These are phyloP conservation scores for Crotalus helleri DNA, from an alignment of 2,113 vertebrate genomes.

Conservation along the genomic window DNA sequence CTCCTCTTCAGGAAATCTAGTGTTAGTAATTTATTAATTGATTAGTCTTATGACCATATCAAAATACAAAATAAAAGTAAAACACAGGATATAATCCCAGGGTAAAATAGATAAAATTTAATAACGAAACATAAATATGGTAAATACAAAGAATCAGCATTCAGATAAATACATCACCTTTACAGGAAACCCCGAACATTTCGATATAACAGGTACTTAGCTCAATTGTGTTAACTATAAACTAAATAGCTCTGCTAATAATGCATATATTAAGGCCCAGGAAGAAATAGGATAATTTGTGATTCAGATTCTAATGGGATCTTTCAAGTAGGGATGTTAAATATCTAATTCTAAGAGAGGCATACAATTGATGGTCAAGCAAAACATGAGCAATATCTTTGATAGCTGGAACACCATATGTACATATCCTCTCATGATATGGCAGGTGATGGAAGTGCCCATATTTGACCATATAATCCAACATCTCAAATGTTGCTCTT, in stretches of 20 bases:
- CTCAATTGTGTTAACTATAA: not conserved
- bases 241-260: not conserved
- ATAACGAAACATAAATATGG: not conserved
- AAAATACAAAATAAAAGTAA: not conserved
- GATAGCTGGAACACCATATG: not conserved
- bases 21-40: not conserved
- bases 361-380: not conserved
- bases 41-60: not conserved
- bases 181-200: not conserved
- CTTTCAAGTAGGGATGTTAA: not conserved
- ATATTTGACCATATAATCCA: not conserved
- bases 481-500: no score
- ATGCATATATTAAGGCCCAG: not conserved
- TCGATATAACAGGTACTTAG: not conserved
- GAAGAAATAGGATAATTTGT: not conserved
- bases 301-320: not conserved
- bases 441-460: not conserved
- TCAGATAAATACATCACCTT: not conserved
- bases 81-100: not conserved
- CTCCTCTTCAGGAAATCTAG: not conserved
- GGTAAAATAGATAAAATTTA: not conserved
- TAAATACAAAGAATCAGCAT: not conserved
- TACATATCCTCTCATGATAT: not conserved
- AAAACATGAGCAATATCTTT: not conserved
- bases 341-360: not conserved